Base-by-base conservation (phyloP, 2,797 vertebrate species). In the Malurus leucopterus region DNA sequence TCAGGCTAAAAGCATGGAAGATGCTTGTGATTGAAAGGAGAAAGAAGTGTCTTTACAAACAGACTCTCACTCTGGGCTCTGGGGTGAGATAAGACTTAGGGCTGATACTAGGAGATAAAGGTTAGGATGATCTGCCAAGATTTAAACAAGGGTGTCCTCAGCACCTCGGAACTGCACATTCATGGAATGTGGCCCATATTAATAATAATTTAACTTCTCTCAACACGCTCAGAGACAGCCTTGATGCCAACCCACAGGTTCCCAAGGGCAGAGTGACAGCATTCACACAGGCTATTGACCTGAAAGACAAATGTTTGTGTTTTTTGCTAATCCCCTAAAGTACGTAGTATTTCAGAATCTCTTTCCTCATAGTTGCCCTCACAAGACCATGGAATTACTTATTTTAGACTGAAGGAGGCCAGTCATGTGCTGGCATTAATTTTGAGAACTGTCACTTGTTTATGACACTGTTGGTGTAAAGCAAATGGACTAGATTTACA, bases 91-190 rank as follows among this genome's bases (percentile, higher is more conserved):
- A 36, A 36, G 36, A 36, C 36, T 36, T 36, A 36, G 36, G 36
- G 36, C 36, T 36, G 36, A 36, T 36, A 36, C 36, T 36, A 36
- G 36, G 36, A 36, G 36, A 36, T 36, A 36, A 36, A 36, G 36
- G 36, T 36, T 36, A 36, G 36, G 36, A 88, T 84, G 84, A 90
- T 80, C 63, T 81, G 83, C 93, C 95, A 95, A 80, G 78, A 34
- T 51, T 93, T 89, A 83, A 94, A 88, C 64, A 77, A 86, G 73
- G 81, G 77, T 68, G 53, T 93, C 93, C 90, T 91, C 78, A 91
- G 86, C 68, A 94, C 62, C 68, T 86, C 13, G 0, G 89, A 86
- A 47, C 47, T 75, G 83, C 87, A 88, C 53, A 62, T 73, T 69
- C 24, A 20, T 94, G 94, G 93, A 95, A 94, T 54, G 57, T 77